Evolutionary conservation across 2,113 vertebrate species (phyloP).

Genomic region (Nycticorax nycticorax): DNA sequence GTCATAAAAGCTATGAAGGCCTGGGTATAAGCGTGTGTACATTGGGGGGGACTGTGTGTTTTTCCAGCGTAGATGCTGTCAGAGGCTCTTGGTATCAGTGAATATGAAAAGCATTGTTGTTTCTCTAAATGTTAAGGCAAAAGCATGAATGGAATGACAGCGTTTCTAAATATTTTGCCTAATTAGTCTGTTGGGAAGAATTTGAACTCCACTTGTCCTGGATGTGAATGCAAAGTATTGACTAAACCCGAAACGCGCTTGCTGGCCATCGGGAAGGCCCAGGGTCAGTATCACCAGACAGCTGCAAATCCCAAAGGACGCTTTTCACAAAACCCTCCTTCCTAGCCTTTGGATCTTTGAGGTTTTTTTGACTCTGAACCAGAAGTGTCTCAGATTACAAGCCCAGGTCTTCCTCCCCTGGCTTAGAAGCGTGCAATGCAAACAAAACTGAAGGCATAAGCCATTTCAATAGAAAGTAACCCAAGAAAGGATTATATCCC

Average conservation of each 20-base stretch:
- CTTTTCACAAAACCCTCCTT: not conserved
- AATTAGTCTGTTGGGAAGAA: slow-evolving; percentile 59
- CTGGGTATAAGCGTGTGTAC: not conserved
- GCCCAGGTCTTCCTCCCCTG: not conserved
- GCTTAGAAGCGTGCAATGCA: not conserved
- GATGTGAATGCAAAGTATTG: slow-evolving; percentile 17
- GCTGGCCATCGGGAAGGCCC: not conserved
- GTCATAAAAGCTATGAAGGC: not conserved
- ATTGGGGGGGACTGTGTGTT: not conserved
- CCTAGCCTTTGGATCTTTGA: not conserved
- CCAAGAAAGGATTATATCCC: not conserved
- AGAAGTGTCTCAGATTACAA: not conserved
- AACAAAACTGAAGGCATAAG: not conserved
- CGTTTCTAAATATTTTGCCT: slow-evolving; percentile 58
- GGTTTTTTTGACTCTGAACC: not conserved
- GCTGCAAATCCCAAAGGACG: not conserved
- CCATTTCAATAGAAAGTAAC: not conserved
- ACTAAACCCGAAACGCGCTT: not conserved
- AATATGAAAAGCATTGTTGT: slow-evolving; percentile 6
- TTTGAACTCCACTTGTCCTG: slow-evolving; percentile 52
- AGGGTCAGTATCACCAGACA: not conserved
- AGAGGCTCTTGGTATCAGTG: not conserved
- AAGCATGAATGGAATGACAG: slow-evolving; percentile 25
- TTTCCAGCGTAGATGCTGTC: not conserved
- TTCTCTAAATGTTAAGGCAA: slow-evolving; percentile 20